Conservation (phyloP, 2,113 vertebrate genomes). For the Bubo bubo region DNA sequence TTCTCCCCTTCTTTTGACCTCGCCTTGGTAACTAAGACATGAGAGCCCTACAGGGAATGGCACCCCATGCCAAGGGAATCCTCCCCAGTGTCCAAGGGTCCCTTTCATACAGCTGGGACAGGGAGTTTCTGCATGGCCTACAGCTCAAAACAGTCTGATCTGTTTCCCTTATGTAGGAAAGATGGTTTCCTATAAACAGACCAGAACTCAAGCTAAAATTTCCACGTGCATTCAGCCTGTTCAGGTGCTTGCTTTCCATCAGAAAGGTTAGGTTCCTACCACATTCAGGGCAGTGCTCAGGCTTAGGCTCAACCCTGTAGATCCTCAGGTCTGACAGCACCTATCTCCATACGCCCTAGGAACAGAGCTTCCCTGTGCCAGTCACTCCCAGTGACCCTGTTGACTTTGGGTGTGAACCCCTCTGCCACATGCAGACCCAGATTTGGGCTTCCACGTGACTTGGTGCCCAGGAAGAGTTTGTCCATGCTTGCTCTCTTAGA, state of each 20-base stretch:
- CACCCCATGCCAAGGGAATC: background rate
- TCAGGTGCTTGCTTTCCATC: background rate
- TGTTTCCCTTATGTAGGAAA: background rate
- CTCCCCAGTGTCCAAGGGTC: fast-evolving
- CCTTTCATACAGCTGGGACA: background rate
- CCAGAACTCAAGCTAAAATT: background rate
- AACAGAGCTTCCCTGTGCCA: background rate
- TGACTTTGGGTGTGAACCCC: background rate
- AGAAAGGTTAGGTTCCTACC: background rate
- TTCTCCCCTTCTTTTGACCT: background rate
- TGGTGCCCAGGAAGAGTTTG: background rate
- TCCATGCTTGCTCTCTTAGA: background rate
- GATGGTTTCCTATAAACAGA: background rate
- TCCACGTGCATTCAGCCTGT: background rate
- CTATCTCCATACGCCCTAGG: fast-evolving
- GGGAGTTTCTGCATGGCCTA: background rate
- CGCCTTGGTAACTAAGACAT: fast-evolving
- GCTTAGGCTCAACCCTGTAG: background rate
- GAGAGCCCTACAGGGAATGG: background rate
- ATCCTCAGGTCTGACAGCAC: background rate
- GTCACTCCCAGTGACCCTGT: fast-evolving
- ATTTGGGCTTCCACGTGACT: background rate
- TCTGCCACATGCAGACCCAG: background rate
- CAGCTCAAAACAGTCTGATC: background rate
- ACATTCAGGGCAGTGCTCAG: fast-evolving